Evolutionary conservation across 2,113 vertebrate genomes (phyloP), one percentile per base, ranked within the genome.

Genomic region (Poeciliopsis prolifica): DNA sequence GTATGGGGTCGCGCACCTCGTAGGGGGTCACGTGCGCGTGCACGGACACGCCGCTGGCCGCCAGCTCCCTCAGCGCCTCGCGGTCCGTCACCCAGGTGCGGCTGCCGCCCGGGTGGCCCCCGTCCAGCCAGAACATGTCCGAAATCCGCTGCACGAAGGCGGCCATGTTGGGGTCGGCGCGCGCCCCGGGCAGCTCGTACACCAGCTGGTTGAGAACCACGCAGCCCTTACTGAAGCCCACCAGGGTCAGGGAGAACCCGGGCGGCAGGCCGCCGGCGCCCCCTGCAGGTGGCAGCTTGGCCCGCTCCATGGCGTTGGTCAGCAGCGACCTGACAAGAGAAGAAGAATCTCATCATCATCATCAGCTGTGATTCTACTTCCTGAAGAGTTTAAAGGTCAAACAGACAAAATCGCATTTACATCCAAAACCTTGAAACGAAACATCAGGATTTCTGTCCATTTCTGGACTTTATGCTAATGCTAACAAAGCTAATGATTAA

Each of bases 161-260:
- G 8, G 92, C 86, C 66, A 94, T 87, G 72, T 91, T 93, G n/a
- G 94, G 95, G 89, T 97, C 95, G 13, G 94, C 93, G 79, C 91
- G 93, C 58, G 97, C 96, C 75, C 95, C 95, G 28, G 94, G 94
- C 70, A 98, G 88, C 93, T 98, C 98, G 79, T 97, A 95, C 64
- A 96, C 94, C 74, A 99, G 93, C 89, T 99, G 98, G 92, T 99
- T 99, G 80, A 99, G 94, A 84, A 99, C 98, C 86, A 99, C 97
- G 65, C 98, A 99, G 37, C 97, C 98, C 95, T 99, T 99, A 87
- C 98, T 99, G 94, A 99, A 99, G 81, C 96, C 98, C 87, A 99
- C 95, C 92, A 99, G 87, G 33, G 93, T 95, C 80, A 99, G 95
- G 0, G 95, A 95, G 0, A 89, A 94, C 12, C 82, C 90, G 0